Percentiles rank a stretch among this genome's conserved stretches.
phyloP scores from a whole-genome alignment of 1,140 invertebrate species.

The Laodelphax striatellus region DNA sequence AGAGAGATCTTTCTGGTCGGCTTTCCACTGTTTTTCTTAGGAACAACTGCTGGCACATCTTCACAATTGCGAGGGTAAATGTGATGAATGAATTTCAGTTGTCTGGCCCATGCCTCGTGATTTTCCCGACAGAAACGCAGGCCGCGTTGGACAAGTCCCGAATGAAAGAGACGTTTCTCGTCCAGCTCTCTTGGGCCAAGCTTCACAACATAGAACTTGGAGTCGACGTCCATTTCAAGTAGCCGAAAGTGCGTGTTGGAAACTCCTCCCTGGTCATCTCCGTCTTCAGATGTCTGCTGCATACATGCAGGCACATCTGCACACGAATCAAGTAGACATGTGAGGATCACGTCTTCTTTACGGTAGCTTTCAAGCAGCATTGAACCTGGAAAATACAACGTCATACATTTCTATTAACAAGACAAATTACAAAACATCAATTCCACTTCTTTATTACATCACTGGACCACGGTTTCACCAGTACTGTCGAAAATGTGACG shows the following conservation, averaged over 20 bases:
- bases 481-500: no score
- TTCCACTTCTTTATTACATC: no score
- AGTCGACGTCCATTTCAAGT: slow-evolving; percentile 23
- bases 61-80: slow-evolving; percentile 14
- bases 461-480: no score
- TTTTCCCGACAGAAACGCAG: slow-evolving; percentile 15
- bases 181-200: slow-evolving; percentile 10
- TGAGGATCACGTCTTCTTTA: slow-evolving; percentile 23
- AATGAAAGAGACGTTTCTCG: slow-evolving; percentile 16
- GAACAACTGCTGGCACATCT: neutral
- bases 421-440: no score
- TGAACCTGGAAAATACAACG: slow-evolving; percentile 20
- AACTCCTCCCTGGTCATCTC: neutral
- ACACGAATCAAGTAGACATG: slow-evolving; percentile 16
- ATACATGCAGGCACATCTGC: neutral
- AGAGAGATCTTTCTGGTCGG: slow-evolving; percentile 13
- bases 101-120: slow-evolving; percentile 17
- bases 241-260: slow-evolving; percentile 10
- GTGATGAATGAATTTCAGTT: slow-evolving; percentile 21
- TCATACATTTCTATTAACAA: no score
- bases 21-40: slow-evolving; percentile 5
- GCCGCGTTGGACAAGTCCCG: slow-evolving; percentile 15
- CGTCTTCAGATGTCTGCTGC: neutral
- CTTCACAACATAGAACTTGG: slow-evolving; percentile 14
- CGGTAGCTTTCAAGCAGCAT: slow-evolving; percentile 22